Percentiles rank a stretch among this genome's conserved stretches.
Evolutionary conservation across 1,140 invertebrate species (phyloP).

Genomic region (Drosophila nigrodunni): DNA sequence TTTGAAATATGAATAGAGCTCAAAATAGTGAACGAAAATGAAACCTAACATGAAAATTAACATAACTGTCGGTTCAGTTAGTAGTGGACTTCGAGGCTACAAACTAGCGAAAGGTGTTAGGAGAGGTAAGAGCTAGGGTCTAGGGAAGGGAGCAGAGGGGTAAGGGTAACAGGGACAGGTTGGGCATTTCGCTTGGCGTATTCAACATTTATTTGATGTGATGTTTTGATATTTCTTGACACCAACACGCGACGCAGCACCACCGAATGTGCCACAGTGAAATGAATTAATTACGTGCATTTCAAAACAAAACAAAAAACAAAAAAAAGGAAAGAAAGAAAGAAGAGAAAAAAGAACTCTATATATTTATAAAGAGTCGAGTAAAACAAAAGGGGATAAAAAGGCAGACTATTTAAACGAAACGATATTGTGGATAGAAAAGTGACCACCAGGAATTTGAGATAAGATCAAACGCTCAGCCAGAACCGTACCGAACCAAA

Average conservation of each 20-base stretch:
- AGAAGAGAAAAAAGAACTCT: too few relatives aligned
- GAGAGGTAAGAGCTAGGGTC: slow-evolving; percentile 12
- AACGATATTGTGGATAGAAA: slow-evolving; percentile 84
- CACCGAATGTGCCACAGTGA: slow-evolving; percentile 56
- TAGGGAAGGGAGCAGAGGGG: neutral
- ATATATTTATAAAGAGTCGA: slow-evolving; percentile 5
- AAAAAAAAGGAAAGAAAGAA: slow-evolving; percentile 36
- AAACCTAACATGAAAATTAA: slow-evolving; percentile 68
- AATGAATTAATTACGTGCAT: slow-evolving; percentile 83
- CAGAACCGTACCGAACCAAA: slow-evolving; percentile 30
- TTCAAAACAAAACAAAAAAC: slow-evolving; percentile 69
- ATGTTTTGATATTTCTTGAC: slow-evolving; percentile 85
- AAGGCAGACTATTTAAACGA: slow-evolving; percentile 80
- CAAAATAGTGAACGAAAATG: slow-evolving; percentile 59
- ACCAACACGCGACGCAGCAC: slow-evolving; percentile 80
- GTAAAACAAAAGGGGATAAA: slow-evolving; percentile 35
- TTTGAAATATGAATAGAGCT: slow-evolving; percentile 68
- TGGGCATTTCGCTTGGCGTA: slow-evolving; percentile 47
- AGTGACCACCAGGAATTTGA: slow-evolving; percentile 82
- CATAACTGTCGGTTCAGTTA: slow-evolving; percentile 63
- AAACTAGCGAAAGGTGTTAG: slow-evolving; percentile 67
- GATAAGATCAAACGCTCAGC: slow-evolving; percentile 78
- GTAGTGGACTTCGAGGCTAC: slow-evolving; percentile 50
- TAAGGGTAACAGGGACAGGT: neutral
- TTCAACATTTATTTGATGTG: slow-evolving; percentile 85